These are phyloP conservation scores for Venustaconcha ellipsiformis DNA, from an alignment of 1,140 invertebrate species.

Conservation along the genomic window DNA sequence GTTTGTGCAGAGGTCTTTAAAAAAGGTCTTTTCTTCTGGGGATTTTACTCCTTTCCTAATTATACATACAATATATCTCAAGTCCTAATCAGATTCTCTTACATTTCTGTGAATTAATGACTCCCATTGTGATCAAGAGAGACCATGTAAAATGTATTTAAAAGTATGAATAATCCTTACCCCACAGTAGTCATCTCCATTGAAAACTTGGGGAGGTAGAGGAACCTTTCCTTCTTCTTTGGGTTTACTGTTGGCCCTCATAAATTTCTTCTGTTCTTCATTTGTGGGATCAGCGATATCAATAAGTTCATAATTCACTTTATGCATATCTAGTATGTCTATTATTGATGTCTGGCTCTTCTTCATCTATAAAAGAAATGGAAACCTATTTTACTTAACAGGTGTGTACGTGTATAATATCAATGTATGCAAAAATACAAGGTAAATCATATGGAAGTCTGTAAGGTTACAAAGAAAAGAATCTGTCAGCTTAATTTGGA, in stretches of 20 bases:
- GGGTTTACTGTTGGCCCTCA: conserved; percentile 86
- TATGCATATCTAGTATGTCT: conserved; percentile 92
- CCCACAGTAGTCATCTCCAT: conserved; percentile 92
- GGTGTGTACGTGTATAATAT: too few relatives aligned
- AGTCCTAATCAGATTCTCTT: too few relatives aligned
- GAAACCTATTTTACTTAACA: not conserved
- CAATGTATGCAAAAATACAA: too few relatives aligned
- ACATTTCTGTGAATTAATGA: too few relatives aligned
- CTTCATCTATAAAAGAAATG: conserved; percentile 81
- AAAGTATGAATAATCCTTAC: conserved; percentile 72
- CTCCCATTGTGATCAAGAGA: too few relatives aligned
- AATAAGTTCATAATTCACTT: conserved; percentile 86
- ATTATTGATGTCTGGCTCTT: conserved; percentile 91
- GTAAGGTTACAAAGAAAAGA: not conserved
- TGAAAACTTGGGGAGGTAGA: conserved; percentile 94
- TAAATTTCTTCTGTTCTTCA: conserved; percentile 90
- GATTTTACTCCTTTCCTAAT: too few relatives aligned
- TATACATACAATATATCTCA: too few relatives aligned
- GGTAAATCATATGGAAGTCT: not conserved
- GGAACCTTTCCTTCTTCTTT: conserved; percentile 77
- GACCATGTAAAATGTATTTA: too few relatives aligned
- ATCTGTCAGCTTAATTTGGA: too few relatives aligned
- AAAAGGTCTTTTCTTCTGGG: too few relatives aligned
- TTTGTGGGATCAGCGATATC: conserved; percentile 93
- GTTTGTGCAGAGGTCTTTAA: too few relatives aligned